Percentiles rank a stretch among this genome's conserved stretches.
Evolutionary conservation across 2,888 invertebrate genomes (phyloP).

Genomic region (Agrotis exclamationis): DNA sequence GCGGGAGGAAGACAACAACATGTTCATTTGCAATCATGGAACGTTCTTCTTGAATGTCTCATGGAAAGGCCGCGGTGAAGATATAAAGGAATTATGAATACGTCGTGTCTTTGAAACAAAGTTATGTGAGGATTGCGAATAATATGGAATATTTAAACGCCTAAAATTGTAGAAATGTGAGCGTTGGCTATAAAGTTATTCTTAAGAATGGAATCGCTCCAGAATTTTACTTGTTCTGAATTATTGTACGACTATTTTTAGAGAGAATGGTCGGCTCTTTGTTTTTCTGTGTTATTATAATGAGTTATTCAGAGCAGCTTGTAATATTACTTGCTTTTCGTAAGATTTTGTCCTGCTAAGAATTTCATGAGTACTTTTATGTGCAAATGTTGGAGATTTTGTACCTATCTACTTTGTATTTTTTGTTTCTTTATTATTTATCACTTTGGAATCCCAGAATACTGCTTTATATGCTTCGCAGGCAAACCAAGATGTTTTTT

Average conservation of each 20-base stretch:
- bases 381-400: too few species aligned
- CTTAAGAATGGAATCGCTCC: conserved; percentile 14
- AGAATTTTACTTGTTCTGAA: conserved; percentile 28
- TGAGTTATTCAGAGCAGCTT: neutral
- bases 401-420: too few species aligned
- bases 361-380: neutral
- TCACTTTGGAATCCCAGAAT: too few species aligned
- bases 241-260: conserved; percentile 18
- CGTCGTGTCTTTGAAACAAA: conserved; percentile 42
- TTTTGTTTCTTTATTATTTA: too few species aligned
- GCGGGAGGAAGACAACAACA: conserved; percentile 30
- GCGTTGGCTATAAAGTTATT: conserved; percentile 30
- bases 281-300: conserved; percentile 13
- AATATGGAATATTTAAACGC: conserved; percentile 41
- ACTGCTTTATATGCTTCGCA: too few species aligned
- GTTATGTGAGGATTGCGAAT: conserved; percentile 27
- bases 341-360: neutral
- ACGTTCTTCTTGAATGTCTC: conserved; percentile 40
- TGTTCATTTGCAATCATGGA: conserved; percentile 56
- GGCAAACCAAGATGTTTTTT: too few species aligned
- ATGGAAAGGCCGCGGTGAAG: conserved; percentile 44
- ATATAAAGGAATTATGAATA: conserved; percentile 52
- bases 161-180: conserved; percentile 24
- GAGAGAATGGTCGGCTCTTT: neutral
- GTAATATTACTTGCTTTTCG: conserved; percentile 11